Base-by-base conservation (phyloP, 2,797 vertebrate species). In the Lycodopsis pacificus region DNA sequence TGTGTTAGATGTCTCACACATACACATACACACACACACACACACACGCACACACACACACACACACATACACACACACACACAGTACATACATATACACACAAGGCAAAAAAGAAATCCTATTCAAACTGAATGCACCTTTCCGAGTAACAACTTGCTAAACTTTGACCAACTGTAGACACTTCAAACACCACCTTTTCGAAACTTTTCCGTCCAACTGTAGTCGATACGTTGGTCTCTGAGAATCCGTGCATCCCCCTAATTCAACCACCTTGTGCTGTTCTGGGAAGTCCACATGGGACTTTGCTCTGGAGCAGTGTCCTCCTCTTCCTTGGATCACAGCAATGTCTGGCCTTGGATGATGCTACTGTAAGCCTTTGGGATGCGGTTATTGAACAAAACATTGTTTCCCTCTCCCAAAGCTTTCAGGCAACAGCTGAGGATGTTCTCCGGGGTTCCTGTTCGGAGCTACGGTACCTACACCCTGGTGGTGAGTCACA, bases 311-410 rank as follows among this genome's bases (percentile, higher is more conserved):
- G 77, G 46, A 69, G 40, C 65, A 53, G 67, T 54, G 56, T 80
- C 74, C 57, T 73, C 32, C 19, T 84, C 79, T 83, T 76, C 62
- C 48, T 79, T 71, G 65, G 77, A 86, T 80, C 77, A 79, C n/a
- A 81, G 40, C 57, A 15, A 11, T 68, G 78, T 67, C 57, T 64
- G 59, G 51, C 59, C 65, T 84, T 67, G 67, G 79, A 84, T 85
- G 77, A 53, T 65, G 64, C 75, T 61, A 59, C 70, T 80, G 58
- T 56, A 19, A 67, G 62, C 86, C 83, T 80, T 14, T 56, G 78
- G 87, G 82, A 66, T 32, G 30, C 25, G 67, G 75, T 77, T 89
- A 83, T 86, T 61, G 72, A 89, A 81, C 83, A 84, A 86, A 83
- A 83, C 42, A 73, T 58, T 22, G 73, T 36, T 82, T 74, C 36